Evolutionary conservation across 2,113 vertebrate species (phyloP).

Genomic region (Bufo bufo): DNA sequence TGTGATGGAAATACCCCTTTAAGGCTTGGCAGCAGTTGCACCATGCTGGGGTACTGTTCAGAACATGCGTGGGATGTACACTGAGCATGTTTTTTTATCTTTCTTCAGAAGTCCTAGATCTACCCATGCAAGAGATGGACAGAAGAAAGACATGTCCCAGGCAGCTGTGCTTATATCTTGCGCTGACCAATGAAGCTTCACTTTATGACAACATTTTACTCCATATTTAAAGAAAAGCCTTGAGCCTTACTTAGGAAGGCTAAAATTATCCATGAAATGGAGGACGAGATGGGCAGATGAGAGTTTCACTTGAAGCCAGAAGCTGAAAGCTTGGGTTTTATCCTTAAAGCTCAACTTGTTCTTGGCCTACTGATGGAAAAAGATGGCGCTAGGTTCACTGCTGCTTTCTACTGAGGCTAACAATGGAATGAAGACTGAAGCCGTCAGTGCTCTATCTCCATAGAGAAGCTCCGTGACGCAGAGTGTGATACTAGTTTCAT

Average conservation of each 20-base stretch:
- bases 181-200: conserved; percentile 92
- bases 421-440: conserved; percentile 69
- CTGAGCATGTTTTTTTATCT: conserved; percentile 57
- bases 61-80: background rate
- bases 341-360: conserved; percentile 52
- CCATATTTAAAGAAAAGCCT: conserved; percentile 83
- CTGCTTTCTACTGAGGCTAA: conserved; percentile 80
- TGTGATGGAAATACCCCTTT: too few relatives aligned
- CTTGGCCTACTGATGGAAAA: conserved; percentile 70
- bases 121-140: conserved; percentile 83
- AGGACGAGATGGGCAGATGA: conserved; percentile 73
- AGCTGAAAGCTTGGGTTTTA: conserved; percentile 69
- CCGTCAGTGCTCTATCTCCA: conserved; percentile 76
- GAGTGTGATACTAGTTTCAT: conserved; percentile 79
- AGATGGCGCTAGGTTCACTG: conserved; percentile 68
- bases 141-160: conserved; percentile 94
- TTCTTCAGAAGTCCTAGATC: conserved; percentile 89
- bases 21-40: background rate
- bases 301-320: conserved; percentile 77
- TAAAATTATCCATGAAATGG: conserved; percentile 76
- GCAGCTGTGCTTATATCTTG: conserved; percentile 97
- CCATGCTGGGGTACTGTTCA: background rate
- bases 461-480: conserved; percentile 75
- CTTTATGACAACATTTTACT: conserved; percentile 80
- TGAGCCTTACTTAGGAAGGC: conserved; percentile 76